Conservation (phyloP, 2,113 vertebrate genomes). For the Pleuronectes platessa region DNA sequence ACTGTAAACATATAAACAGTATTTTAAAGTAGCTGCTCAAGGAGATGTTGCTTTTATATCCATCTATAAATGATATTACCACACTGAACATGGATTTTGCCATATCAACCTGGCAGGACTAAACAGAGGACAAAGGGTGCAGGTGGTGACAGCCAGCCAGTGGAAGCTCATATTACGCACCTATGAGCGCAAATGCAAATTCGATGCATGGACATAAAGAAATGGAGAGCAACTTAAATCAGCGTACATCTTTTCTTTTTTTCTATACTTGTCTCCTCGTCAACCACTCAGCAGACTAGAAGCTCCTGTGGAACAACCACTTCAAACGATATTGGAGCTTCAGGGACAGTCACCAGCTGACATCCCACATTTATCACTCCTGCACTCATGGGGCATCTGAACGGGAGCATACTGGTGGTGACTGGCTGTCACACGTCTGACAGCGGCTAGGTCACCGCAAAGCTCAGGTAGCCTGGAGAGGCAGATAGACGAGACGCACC, state of each 20-base stretch:
- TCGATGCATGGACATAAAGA: constrained; percentile 11
- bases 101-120: too few relatives aligned
- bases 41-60: too few relatives aligned
- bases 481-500: constrained; percentile 14
- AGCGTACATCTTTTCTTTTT: constrained; percentile 1
- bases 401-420: constrained; percentile 21
- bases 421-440: constrained; percentile 23
- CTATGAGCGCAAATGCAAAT: not conserved
- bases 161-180: too few relatives aligned
- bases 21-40: too few relatives aligned
- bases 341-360: constrained; percentile 50
- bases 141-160: too few relatives aligned
- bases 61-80: too few relatives aligned
- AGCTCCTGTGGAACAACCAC: constrained; percentile 19
- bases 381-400: constrained; percentile 52
- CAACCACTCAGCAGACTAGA: constrained; percentile 5
- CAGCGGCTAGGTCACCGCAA: constrained; percentile 31
- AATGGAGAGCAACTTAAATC: constrained; percentile 30
- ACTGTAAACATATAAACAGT: too few relatives aligned
- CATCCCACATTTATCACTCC: constrained; percentile 68
- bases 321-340: constrained; percentile 39
- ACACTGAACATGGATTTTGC: too few relatives aligned
- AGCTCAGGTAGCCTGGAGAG: constrained; percentile 30
- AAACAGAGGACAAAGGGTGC: too few relatives aligned
- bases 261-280: constrained; percentile 31